Base-by-base conservation (phyloP, 1,140 invertebrate genomes). In the Lucilia sericata region DNA sequence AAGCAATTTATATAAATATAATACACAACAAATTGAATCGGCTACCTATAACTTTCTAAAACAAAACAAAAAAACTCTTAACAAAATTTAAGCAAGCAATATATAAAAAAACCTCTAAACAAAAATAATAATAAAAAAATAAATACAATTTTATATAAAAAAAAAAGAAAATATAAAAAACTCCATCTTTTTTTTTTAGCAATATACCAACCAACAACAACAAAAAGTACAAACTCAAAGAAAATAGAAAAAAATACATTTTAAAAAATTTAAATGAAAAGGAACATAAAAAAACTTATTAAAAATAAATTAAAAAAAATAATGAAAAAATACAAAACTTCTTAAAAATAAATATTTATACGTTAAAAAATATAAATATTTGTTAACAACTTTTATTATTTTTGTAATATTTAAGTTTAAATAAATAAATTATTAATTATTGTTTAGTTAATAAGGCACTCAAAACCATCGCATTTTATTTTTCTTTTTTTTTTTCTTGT, bases 401-500 rank as follows among this genome's bases (percentile, higher is more conserved):
- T 85, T 25, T 42, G 5, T 42, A 42, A 42, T 42, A 42, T 42
- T 42, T 78, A 21, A 84, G 36, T 60, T 34, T 78, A 78, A 76
- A 42, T 30, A 30, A 30, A 30, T 42, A 42, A 42, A 74, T 76
- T n/a, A 75, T 12, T 42, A 65, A 55, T 51, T 85, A 85, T 85
- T 84, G 81, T 55, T 85, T 83, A 78, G 84, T 87, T 85, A 2
- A 25, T 80, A 86, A 85, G 25, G 88, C 88, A 89, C 88, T 89
- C 88, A 89, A 88, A 88, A 89, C 88, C 88, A 88, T 88, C 88
- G 87, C 88, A 89, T 88, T 88, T 86, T 49, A 87, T 88, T 87
- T 88, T 25, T 19, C 13, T 47, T 82, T 70, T 34, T 82, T 51
- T 82, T 34, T 75, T 34, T 75, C 17, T 75, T 34, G 21, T 86